phyloP scores from a whole-genome alignment of 2,113 vertebrate genomes.

The Orcinus orca region DNA sequence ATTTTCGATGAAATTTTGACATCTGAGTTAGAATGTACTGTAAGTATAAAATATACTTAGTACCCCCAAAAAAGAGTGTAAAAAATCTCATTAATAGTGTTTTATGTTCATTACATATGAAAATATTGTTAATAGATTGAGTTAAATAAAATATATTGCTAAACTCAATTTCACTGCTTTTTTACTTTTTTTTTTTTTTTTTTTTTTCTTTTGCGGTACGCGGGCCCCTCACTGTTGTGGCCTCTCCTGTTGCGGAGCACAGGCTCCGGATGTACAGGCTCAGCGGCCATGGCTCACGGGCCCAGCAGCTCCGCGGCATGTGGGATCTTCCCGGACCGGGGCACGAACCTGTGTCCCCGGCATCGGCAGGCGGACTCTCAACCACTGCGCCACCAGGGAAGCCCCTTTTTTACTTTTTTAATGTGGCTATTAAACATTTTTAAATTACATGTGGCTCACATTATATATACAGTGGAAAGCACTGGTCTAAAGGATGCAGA shows the following conservation, averaged over 20 bases:
- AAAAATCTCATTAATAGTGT: slow-evolving; percentile 27
- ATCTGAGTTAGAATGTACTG: background rate
- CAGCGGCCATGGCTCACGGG: too few species aligned
- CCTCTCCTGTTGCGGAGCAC: too few species aligned
- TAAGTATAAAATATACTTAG: slow-evolving; percentile 20
- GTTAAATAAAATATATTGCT: slow-evolving; percentile 44
- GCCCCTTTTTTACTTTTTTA: background rate
- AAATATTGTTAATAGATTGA: slow-evolving; percentile 39
- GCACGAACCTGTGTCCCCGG: too few species aligned
- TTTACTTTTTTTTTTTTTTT: background rate
- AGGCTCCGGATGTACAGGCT: too few species aligned
- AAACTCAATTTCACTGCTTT: slow-evolving; percentile 23
- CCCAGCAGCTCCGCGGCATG: too few species aligned
- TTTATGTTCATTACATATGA: slow-evolving; percentile 32
- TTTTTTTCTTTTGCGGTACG: too few species aligned
- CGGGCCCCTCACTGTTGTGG: too few species aligned
- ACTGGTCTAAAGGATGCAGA: background rate
- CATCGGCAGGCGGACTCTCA: too few species aligned
- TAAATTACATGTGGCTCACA: background rate
- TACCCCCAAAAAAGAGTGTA: background rate
- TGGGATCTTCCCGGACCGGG: too few species aligned
- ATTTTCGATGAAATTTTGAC: slow-evolving; percentile 30
- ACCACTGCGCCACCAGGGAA: too few species aligned
- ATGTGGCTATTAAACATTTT: slow-evolving; percentile 41
- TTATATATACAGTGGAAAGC: background rate